phyloP scores from a whole-genome alignment of 2,113 vertebrate genomes.

The Ciconia maguari region DNA sequence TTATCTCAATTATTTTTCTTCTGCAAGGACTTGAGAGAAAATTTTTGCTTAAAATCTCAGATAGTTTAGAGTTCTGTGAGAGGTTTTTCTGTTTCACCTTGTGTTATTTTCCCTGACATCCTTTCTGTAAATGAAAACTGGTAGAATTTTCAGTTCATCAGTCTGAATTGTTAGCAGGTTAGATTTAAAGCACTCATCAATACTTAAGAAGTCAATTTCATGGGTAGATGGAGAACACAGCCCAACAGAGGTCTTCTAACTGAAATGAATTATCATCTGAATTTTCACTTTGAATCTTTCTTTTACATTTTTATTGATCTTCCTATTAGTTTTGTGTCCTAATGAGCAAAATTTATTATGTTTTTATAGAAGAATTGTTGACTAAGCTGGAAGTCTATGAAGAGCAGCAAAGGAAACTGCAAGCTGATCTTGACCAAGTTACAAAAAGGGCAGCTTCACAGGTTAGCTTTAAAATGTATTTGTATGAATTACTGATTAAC shows the following conservation, averaged over 20 bases:
- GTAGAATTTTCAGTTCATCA: background rate
- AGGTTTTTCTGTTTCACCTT: background rate
- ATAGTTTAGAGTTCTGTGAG: background rate
- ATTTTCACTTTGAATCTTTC: background rate
- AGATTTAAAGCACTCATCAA: background rate
- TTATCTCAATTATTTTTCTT: background rate
- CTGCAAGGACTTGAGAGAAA: background rate
- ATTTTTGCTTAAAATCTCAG: background rate
- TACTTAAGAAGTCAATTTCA: background rate
- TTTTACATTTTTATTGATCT: background rate
- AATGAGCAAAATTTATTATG: background rate
- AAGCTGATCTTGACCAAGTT: slow-evolving; percentile 89
- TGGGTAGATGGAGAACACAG: background rate
- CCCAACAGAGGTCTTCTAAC: background rate
- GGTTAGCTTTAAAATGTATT: slow-evolving; percentile 63
- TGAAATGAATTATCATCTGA: background rate
- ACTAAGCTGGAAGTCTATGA: slow-evolving; percentile 86
- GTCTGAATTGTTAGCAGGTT: background rate
- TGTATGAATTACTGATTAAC: background rate
- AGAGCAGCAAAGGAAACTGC: slow-evolving; percentile 88
- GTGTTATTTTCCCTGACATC: background rate
- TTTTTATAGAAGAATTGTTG: slow-evolving; percentile 79
- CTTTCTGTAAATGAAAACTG: background rate
- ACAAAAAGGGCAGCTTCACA: slow-evolving; percentile 88
- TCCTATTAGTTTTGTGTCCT: background rate